Conservation (phyloP, 1,140 invertebrate genomes). For the Cyrtorhinus lividipennis region DNA sequence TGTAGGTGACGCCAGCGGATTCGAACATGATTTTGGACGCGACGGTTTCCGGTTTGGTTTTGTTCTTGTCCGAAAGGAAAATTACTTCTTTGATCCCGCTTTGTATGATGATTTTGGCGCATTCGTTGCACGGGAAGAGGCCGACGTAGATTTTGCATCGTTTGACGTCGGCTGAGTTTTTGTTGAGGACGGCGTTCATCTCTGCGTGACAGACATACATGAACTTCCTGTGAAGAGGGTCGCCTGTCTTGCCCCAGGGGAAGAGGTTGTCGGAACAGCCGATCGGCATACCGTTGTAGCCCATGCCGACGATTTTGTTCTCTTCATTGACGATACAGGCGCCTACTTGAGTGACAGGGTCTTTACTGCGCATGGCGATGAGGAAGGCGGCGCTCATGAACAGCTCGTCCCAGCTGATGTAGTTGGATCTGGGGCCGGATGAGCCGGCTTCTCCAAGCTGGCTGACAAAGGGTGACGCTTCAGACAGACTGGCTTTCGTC, state of each 20-base stretch:
- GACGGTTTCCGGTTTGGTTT: slow-evolving; percentile 43
- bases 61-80: slow-evolving; percentile 59
- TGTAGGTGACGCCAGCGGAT: slow-evolving; percentile 50
- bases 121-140: slow-evolving; percentile 91
- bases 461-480: too few relatives aligned
- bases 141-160: slow-evolving; percentile 73
- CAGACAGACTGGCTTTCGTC: too few relatives aligned
- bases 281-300: slow-evolving; percentile 90
- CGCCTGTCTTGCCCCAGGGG: slow-evolving; percentile 58
- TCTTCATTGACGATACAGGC: slow-evolving; percentile 80
- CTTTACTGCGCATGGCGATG: slow-evolving; percentile 80
- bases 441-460: too few relatives aligned
- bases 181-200: slow-evolving; percentile 91
- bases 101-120: slow-evolving; percentile 94
- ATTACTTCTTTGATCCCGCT: slow-evolving; percentile 69
- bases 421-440: slow-evolving; percentile 32
- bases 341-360: slow-evolving; percentile 82
- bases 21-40: slow-evolving; percentile 72
- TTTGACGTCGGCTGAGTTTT: slow-evolving; percentile 59
- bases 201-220: slow-evolving; percentile 94
- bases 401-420: slow-evolving; percentile 74
- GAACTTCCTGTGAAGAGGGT: slow-evolving; percentile 56
- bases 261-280: slow-evolving; percentile 78
- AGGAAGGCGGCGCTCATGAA: slow-evolving; percentile 83
- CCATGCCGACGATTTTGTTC: slow-evolving; percentile 82